Evolutionary conservation across 37 sponge, comb jelly and placozoan species (phyloP), one percentile per base, ranked within the genome.

Genomic region (Diacarnus erythraeanus): DNA sequence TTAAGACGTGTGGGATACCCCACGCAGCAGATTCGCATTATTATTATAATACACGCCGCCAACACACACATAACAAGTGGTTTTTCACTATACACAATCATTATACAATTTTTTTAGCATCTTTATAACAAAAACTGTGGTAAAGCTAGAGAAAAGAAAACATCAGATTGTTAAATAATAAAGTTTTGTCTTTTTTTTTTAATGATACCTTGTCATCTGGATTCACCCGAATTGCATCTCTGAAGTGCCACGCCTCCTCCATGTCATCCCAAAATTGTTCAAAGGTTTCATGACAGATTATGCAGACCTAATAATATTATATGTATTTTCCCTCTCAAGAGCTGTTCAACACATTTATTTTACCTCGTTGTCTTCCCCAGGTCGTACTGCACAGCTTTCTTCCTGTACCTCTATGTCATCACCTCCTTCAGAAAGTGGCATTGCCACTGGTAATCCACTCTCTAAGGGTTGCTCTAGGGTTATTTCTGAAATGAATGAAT

Each of bases 201-300:
- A 34, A 23, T 4, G 69, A 74, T 21, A 77, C 79, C 82, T 64
- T 66, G n/a, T 66, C 66, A 40, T 54, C 66, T 27, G 30, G 17
- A 2, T 42, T 9, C 9, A 43, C 43, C n/a, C 95, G 72, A 0
- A 86, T 57, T 1, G 96, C 96, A 64, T 95, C 94, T 74, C 79
- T 89, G 61, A 83, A 95, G 69, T 93, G 89, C 96, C 96, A 95
- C 69, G 83, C 94, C 51, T 95, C 96, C 59, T 77, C 56, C 12
- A 90, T 88, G 42, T 95, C 94, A 29, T 90, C 94, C 87, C 90
- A 93, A 58, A 92, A 92, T 57, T 92, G 89, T 56, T 94, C 95
- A 38, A 94, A 84, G 37, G 64, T 72, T 40, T 95, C 96, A 26
- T 83, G 68, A 78, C 96, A 95, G 25, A 88, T 68, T 27, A 57